A percentile compares a stretch with the other conserved stretches of the same genome.
Conservation (phyloP, 1,140 invertebrate species). For the Penaeus chinensis region DNA sequence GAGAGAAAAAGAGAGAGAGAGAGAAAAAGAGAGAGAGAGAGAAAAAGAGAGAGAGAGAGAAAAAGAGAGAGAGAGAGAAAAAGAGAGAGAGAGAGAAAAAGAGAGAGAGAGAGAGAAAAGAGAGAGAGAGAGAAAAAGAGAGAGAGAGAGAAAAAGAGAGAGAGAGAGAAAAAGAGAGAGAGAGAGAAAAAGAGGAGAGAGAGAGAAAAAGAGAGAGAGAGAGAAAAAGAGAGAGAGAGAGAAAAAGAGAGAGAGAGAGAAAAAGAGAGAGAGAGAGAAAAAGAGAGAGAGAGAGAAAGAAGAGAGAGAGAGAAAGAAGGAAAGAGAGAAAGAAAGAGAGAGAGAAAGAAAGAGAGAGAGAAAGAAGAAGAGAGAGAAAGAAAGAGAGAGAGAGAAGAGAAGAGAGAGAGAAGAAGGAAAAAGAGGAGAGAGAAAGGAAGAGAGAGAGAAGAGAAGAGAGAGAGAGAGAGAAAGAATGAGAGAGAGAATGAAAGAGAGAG, state of each 20-base stretch:
- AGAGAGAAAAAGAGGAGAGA: background rate
- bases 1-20: background rate
- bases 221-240: too few species aligned
- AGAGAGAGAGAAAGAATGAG: too few species aligned
- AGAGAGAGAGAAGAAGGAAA: background rate
- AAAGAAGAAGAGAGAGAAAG: background rate
- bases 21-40: background rate
- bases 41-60: background rate
- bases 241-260: too few species aligned
- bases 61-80: background rate
- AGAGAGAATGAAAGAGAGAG: constrained; percentile 4
- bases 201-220: too few species aligned
- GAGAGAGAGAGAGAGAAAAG: too few species aligned
- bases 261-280: too few species aligned
- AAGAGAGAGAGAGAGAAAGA: too few species aligned
- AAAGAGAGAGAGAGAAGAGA: background rate
- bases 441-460: background rate
- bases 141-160: background rate
- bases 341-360: background rate
- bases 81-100: background rate
- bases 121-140: background rate
- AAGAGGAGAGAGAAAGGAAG: background rate
- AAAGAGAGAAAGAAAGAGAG: too few species aligned
- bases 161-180: background rate
- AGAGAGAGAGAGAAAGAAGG: too few species aligned